Evolutionary conservation across 2,888 invertebrate genomes (phyloP), one percentile per base, ranked within the genome.

Genomic region (Cantharis rufa): DNA sequence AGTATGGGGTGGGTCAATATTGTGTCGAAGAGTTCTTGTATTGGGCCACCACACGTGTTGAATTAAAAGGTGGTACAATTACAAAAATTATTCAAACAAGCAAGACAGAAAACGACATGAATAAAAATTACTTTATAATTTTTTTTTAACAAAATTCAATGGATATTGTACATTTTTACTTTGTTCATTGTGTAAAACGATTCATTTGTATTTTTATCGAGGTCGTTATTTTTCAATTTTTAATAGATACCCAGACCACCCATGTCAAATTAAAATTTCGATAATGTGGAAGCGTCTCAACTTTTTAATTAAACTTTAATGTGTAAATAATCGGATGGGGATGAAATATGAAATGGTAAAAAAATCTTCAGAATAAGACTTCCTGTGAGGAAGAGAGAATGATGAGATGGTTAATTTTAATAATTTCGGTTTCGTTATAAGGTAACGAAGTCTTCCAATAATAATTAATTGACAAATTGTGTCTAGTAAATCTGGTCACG

Each of bases 391-490:
- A 24, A 24, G 21, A 21, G 21, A 21, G 21, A 24, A 24, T 24
- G 9, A 24, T 24, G 24, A 24, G 24, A 24, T 24, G 1, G 24
- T 24, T 24, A 48, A 48, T 48, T 48, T 48, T 48, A 48, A n/a
- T n/a, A 48, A 48, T 48, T 48, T 48, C 48, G 48, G n/a, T 48
- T 48, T 48, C 48, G 48, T 48, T 48, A 48, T 48, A 48, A 48
- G 5, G n/a, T 48, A 48, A 48, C 48, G 48, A 48, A 48, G 48
- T 79, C 32, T 75, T 75, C 72, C 24, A 24, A 24, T 72, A 80
- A 79, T 78, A 79, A 79, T 78, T 80, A 80, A 80, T 80, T 80
- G 81, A 81, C 81, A 81, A 81, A 81, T 81, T 81, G 76, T 75
- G 77, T 81, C 74, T 68, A 74, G 80, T 78, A 78, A 77, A 81